Conservation (phyloP, 2,888 invertebrate species). For the Holacanthella duospinosa region DNA sequence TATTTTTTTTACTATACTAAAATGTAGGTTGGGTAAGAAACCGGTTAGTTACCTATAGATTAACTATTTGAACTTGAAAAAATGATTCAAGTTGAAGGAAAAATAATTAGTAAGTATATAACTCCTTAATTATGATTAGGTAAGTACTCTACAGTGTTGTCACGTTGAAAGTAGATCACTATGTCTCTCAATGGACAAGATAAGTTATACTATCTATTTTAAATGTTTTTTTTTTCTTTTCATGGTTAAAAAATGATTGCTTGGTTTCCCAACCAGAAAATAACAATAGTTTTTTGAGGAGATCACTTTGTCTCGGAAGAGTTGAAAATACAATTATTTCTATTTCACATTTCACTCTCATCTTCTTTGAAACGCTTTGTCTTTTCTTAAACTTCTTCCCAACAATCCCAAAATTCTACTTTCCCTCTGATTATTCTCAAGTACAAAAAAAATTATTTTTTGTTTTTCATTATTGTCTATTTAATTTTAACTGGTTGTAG, state of each 20-base stretch:
- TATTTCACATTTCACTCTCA: neutral
- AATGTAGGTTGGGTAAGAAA: too few species aligned
- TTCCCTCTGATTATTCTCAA: neutral
- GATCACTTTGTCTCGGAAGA: neutral
- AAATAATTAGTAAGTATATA: slow-evolving; percentile 3
- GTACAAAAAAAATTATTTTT: neutral
- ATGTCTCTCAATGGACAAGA: slow-evolving; percentile 4
- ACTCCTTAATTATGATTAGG: neutral
- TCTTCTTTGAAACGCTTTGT: slow-evolving; percentile 10
- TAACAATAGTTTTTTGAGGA: slow-evolving; percentile 8
- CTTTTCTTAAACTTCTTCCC: neutral
- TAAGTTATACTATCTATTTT: too few species aligned
- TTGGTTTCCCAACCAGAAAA: slow-evolving; percentile 35
- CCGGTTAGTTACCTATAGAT: too few species aligned
- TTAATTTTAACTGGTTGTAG: slow-evolving; percentile 1
- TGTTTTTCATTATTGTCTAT: neutral
- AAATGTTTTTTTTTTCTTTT: neutral
- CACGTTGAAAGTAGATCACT: slow-evolving; percentile 17
- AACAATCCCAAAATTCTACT: neutral
- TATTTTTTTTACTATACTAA: too few species aligned
- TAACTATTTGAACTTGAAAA: neutral
- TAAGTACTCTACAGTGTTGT: too few species aligned
- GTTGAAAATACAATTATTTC: neutral
- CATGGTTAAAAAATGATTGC: slow-evolving; percentile 16
- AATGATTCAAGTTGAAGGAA: neutral